phyloP scores from a whole-genome alignment of 1,140 invertebrate species.

The Drosophila paulistorum region DNA sequence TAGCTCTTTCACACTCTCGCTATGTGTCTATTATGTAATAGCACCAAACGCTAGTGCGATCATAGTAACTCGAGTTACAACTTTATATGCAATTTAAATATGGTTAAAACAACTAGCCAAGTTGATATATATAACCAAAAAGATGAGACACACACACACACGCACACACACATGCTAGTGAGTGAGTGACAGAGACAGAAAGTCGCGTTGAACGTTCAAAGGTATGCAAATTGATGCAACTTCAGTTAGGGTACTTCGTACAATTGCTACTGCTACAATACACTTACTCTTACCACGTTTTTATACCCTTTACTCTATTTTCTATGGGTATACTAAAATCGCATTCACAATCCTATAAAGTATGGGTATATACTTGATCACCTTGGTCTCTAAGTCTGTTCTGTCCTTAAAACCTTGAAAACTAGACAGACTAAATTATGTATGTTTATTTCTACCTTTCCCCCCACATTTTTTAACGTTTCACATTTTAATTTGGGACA shows the following conservation, averaged over 20 bases:
- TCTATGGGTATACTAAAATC: no score
- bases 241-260: slow-evolving; percentile 27
- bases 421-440: no score
- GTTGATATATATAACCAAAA: slow-evolving; percentile 21
- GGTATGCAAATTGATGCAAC: slow-evolving; percentile 59
- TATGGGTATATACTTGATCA: no score
- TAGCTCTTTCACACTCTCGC: background rate
- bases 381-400: no score
- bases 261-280: slow-evolving; percentile 23
- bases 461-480: no score
- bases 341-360: no score
- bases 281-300: slow-evolving; percentile 3
- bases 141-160: slow-evolving; percentile 29
- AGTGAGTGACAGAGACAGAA: slow-evolving; percentile 1
- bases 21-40: slow-evolving; percentile 58
- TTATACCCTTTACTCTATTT: no score
- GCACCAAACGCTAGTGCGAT: slow-evolving; percentile 55
- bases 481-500: no score
- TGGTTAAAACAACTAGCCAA: slow-evolving; percentile 63
- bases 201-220: slow-evolving; percentile 21
- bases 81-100: slow-evolving; percentile 63
- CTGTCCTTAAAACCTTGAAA: no score
- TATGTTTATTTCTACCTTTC: no score
- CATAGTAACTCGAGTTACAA: slow-evolving; percentile 70
- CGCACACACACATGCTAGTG: slow-evolving; percentile 9